Evolutionary conservation across 2,888 invertebrate genomes (phyloP), one percentile per base, ranked within the genome.

Genomic region (Congeria kusceri): DNA sequence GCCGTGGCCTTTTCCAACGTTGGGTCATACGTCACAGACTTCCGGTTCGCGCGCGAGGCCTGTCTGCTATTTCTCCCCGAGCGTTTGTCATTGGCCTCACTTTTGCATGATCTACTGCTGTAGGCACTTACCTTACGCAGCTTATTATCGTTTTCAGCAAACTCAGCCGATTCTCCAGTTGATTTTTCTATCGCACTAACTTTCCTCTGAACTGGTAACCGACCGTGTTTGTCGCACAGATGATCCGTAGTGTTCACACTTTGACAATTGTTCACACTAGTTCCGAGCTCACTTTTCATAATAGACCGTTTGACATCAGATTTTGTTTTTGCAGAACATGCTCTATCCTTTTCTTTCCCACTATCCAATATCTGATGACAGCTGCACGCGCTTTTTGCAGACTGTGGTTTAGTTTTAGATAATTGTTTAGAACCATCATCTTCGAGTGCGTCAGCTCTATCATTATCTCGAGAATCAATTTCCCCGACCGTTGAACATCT

Each of bases 1-100:
- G 76, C 77, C 20, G 82, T 74, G 0, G 88, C 87, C 58, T 86
- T 88, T 65, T 89, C 89, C 3, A 87, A 67, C 9, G 73, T 81
- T 9, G 89, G 86, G 58, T 89, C 88, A 59, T 85, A 89, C 18
- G 62, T 77, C 5, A 76, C 61, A 27, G 77, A 81, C 61, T 77
- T 76, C 25, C 61, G 49, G 64, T 67, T 77, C 49, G 63, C 56
- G 15, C 25, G 56, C 3, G 20, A 13, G n/a, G 27, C n/a, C 32
- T 29, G 28, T 25, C 49, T 32, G 9, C 27, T 25, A 13, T 18
- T 57, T 15, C 39, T 23, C 15, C 18, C 32, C 9, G 20, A 15
- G n/a, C 2, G 29, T 0, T 29, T 23, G 18, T 56, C 63, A 18
- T 46, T 25, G 18, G 62, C 56, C 25, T 63, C 63, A 46, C 46